Conservation (phyloP, 2,113 vertebrate genomes). For the Merops nubicus region DNA sequence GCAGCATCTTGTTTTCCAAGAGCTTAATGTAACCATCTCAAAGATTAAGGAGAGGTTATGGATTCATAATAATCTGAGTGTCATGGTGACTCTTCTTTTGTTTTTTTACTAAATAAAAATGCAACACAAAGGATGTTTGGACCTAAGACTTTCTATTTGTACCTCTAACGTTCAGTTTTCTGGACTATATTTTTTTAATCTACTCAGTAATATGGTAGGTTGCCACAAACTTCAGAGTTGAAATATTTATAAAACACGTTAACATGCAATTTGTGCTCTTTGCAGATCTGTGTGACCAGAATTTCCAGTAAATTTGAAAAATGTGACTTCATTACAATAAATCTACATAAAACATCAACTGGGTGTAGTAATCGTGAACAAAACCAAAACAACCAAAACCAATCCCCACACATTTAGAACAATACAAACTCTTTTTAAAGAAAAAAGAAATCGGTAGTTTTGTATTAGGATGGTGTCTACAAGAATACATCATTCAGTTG, state of each 20-base stretch:
- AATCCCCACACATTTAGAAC: not conserved
- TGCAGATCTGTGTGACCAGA: not conserved
- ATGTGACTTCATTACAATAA: not conserved
- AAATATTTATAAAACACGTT: not conserved
- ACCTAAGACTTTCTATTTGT: not conserved
- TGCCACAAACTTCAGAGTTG: not conserved
- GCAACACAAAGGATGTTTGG: not conserved
- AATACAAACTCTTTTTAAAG: not conserved
- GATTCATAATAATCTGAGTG: not conserved
- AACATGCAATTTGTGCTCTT: not conserved
- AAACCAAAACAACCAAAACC: not conserved
- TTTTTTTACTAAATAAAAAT: not conserved
- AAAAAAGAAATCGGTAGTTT: not conserved
- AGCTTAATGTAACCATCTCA: not conserved
- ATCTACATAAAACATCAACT: not conserved
- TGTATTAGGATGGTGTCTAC: not conserved
- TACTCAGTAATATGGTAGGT: not conserved
- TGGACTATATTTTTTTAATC: not conserved
- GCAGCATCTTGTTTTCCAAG: not conserved
- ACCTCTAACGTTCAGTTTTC: not conserved
- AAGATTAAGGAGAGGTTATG: not conserved
- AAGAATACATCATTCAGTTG: not conserved
- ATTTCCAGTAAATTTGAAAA: not conserved
- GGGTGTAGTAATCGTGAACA: not conserved
- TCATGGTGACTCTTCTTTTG: accelerated